Evolutionary conservation across 2,797 vertebrate genomes (phyloP).

Genomic region (Schizopygopsis pylzovi): DNA sequence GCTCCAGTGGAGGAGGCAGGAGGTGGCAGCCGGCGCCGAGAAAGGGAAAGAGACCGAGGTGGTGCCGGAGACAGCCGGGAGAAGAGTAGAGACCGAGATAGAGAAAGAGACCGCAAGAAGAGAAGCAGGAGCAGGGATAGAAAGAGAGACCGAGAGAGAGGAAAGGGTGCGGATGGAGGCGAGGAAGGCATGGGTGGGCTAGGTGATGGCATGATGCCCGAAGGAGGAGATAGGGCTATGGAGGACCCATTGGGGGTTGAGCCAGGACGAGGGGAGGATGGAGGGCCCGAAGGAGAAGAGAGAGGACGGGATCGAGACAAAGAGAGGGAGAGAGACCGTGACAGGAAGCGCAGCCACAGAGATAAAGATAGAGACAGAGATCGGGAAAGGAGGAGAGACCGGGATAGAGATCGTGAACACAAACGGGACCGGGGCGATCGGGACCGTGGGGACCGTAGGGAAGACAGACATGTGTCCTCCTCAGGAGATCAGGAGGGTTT

Average conservation of each 20-base stretch:
- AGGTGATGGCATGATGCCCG: slow-evolving; percentile 60
- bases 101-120: slow-evolving; percentile 74
- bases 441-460: slow-evolving; percentile 81
- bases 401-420: slow-evolving; percentile 86
- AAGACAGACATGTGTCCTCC: slow-evolving; percentile 75
- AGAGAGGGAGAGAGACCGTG: slow-evolving; percentile 78
- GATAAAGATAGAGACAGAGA: slow-evolving; percentile 80
- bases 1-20: slow-evolving; percentile 46
- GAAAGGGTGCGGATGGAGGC: slow-evolving; percentile 72
- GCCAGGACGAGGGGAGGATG: slow-evolving; percentile 77
- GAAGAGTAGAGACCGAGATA: slow-evolving; percentile 77
- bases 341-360: slow-evolving; percentile 82
- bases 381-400: slow-evolving; percentile 77
- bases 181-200: slow-evolving; percentile 61
- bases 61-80: slow-evolving; percentile 71
- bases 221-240: slow-evolving; percentile 66
- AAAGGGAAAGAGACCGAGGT: slow-evolving; percentile 70
- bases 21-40: slow-evolving; percentile 70
- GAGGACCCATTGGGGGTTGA: slow-evolving; percentile 64
- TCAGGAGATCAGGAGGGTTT: slow-evolving; percentile 68
- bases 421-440: slow-evolving; percentile 82
- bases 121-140: slow-evolving; percentile 73
- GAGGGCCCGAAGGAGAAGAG: slow-evolving; percentile 75
- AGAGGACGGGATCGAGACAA: slow-evolving; percentile 70
- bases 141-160: slow-evolving; percentile 85